Evolutionary conservation across 1,140 invertebrate genomes (phyloP).

Genomic region (Drosophila insularis): DNA sequence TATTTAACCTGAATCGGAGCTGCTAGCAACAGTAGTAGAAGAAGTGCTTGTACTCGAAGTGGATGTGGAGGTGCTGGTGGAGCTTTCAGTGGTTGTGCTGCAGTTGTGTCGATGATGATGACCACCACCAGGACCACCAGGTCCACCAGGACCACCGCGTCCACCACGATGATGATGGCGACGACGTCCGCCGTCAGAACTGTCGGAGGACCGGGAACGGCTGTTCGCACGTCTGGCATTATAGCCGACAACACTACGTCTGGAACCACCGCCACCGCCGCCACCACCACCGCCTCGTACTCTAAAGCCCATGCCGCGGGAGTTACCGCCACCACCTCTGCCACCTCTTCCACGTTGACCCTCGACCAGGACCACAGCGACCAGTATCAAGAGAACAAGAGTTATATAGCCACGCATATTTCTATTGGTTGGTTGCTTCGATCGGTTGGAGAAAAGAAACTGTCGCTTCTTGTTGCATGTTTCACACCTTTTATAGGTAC

Average conservation of each 20-base stretch:
- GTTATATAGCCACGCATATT: slow-evolving; percentile 48
- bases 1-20: no score
- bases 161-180: neutral
- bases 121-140: neutral
- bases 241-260: neutral
- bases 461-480: neutral
- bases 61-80: neutral
- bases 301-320: neutral
- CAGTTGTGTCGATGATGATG: neutral
- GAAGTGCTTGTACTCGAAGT: neutral
- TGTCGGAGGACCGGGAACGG: no score
- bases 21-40: neutral
- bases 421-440: neutral
- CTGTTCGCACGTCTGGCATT: no score
- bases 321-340: slow-evolving; percentile 8
- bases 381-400: slow-evolving; percentile 35
- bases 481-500: slow-evolving; percentile 46
- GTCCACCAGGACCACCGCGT: slow-evolving; percentile 7
- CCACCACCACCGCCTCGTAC: neutral
- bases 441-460: slow-evolving; percentile 15
- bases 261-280: neutral
- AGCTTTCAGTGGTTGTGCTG: neutral
- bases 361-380: slow-evolving; percentile 50
- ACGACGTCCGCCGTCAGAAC: no score
- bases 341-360: slow-evolving; percentile 25